Evolutionary conservation across 1,140 invertebrate genomes (phyloP).

Genomic region (Ptiloglossa arizonensis): DNA sequence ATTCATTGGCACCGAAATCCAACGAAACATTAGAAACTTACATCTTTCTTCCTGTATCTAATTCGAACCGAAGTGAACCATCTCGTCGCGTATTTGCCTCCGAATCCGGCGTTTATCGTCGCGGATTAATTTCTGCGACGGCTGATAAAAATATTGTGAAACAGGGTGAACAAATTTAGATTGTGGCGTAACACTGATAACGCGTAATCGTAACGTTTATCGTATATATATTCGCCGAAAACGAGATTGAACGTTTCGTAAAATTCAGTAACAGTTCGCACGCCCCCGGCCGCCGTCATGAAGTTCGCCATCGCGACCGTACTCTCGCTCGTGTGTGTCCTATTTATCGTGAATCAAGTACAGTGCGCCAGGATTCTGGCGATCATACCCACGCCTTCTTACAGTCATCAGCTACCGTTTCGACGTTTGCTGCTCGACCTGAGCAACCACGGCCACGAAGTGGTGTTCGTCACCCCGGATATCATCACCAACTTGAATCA

Average conservation of each 20-base stretch:
- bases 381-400: slow-evolving; percentile 78
- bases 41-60: too few relatives aligned
- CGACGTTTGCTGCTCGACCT: slow-evolving; percentile 73
- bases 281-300: neutral
- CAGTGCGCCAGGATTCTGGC: slow-evolving; percentile 80
- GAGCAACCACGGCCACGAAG: slow-evolving; percentile 76
- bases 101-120: too few relatives aligned
- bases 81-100: too few relatives aligned
- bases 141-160: too few relatives aligned
- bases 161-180: too few relatives aligned
- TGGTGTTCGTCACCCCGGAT: slow-evolving; percentile 74
- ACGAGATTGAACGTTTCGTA: neutral
- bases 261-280: neutral
- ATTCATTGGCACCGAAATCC: too few relatives aligned
- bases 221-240: too few relatives aligned
- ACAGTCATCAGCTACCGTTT: slow-evolving; percentile 83
- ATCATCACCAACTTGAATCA: slow-evolving; percentile 65
- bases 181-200: too few relatives aligned
- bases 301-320: neutral
- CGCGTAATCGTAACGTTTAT: too few relatives aligned
- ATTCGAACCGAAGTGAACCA: too few relatives aligned
- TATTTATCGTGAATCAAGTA: neutral
- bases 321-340: neutral
- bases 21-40: too few relatives aligned
- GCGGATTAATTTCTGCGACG: too few relatives aligned